Conservation (phyloP, 2,888 invertebrate genomes). For the Euspilapteryx auroguttella region DNA sequence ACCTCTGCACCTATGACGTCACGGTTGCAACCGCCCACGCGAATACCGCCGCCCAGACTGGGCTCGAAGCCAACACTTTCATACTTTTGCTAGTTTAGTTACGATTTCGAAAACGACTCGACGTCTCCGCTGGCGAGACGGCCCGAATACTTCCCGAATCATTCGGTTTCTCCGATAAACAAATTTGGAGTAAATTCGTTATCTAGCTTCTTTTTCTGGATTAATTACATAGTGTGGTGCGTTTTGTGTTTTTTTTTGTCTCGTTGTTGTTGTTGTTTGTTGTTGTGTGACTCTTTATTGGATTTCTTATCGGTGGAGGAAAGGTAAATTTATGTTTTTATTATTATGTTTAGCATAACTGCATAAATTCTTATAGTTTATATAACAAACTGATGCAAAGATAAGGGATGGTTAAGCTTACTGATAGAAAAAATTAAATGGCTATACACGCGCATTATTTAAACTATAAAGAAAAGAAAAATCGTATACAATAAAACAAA, state of each 20-base stretch:
- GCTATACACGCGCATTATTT: too few species aligned
- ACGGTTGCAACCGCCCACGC: slow-evolving; percentile 38
- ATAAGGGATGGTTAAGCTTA: too few species aligned
- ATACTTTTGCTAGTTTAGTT: slow-evolving; percentile 40
- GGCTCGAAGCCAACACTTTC: slow-evolving; percentile 50
- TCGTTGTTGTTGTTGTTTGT: slow-evolving; percentile 29
- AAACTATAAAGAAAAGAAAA: too few species aligned
- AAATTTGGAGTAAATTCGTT: too few species aligned
- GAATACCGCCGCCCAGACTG: slow-evolving; percentile 48
- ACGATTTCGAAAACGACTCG: slow-evolving; percentile 63
- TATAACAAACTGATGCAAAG: too few species aligned
- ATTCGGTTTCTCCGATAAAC: too few species aligned
- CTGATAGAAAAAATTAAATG: too few species aligned
- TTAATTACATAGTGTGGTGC: slow-evolving; percentile 32
- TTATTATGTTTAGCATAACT: neutral
- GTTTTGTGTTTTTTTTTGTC: too few species aligned
- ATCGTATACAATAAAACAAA: too few species aligned
- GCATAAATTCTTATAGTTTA: too few species aligned
- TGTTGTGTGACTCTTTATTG: slow-evolving; percentile 22
- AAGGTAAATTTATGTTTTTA: neutral
- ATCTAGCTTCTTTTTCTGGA: too few species aligned
- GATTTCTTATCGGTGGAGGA: slow-evolving; percentile 21
- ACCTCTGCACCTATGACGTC: slow-evolving; percentile 52
- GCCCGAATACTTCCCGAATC: slow-evolving; percentile 42
- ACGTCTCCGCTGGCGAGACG: slow-evolving; percentile 59